phyloP scores from a whole-genome alignment of 2,113 vertebrate species.

The Antechinus flavipes region DNA sequence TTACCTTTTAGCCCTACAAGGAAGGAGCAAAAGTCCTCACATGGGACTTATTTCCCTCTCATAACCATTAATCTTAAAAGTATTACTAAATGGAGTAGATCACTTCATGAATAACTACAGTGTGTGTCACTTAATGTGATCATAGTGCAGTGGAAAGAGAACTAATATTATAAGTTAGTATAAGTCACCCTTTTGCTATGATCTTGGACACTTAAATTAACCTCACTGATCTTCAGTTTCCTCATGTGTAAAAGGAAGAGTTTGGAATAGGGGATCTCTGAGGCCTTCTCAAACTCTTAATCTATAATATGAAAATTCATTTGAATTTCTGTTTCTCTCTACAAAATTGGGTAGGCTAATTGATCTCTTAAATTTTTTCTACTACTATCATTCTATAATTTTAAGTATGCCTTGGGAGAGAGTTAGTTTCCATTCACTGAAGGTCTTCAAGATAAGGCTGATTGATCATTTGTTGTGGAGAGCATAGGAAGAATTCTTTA shows the following conservation, averaged over 20 bases:
- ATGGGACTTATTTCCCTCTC: background rate
- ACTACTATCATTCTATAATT: background rate
- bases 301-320: background rate
- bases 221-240: background rate
- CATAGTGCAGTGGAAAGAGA: background rate
- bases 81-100: background rate
- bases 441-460: background rate
- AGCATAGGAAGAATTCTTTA: background rate
- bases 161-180: background rate
- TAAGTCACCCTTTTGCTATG: background rate
- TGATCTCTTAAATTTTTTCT: background rate
- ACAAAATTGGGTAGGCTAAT: background rate
- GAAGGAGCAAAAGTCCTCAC: background rate
- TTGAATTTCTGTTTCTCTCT: background rate
- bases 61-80: background rate
- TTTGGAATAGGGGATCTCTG: background rate
- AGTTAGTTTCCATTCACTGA: background rate
- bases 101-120: background rate
- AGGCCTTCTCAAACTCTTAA: background rate
- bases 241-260: background rate
- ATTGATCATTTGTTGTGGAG: background rate
- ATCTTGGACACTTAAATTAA: background rate
- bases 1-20: background rate
- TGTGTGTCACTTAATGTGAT: background rate
- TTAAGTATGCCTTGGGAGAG: background rate